Evolutionary conservation across 2,888 invertebrate species (phyloP).

Genomic region (Ceratothoa steindachneri): DNA sequence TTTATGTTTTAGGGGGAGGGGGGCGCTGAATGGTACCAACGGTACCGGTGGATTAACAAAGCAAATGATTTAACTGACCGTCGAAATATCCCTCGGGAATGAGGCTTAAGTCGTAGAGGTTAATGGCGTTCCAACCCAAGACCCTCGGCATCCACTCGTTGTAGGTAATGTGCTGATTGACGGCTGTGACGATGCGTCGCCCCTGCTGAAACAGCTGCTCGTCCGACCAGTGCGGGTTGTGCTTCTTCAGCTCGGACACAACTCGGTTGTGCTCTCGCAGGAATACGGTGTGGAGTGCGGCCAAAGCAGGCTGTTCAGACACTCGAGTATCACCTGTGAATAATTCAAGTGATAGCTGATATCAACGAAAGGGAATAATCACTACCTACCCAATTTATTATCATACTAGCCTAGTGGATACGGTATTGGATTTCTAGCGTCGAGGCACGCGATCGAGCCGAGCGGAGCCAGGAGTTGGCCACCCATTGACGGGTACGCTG

Average conservation of each 20-base stretch:
- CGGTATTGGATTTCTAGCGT: no score
- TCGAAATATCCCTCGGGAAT: slow-evolving; percentile 76
- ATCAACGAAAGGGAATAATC: not conserved
- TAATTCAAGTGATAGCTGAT: not conserved
- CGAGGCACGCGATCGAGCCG: not conserved
- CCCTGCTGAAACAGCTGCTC: slow-evolving; percentile 78
- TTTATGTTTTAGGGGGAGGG: no score
- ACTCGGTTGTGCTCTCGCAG: slow-evolving; percentile 84
- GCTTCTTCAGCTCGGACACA: slow-evolving; percentile 70
- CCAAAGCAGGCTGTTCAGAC: slow-evolving; percentile 85
- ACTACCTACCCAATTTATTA: not conserved
- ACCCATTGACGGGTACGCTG: no score
- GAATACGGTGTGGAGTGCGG: slow-evolving; percentile 82
- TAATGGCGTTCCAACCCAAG: slow-evolving; percentile 82
- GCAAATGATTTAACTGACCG: no score
- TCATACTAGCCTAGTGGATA: not conserved
- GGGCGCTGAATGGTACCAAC: no score
- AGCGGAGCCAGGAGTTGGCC: no score
- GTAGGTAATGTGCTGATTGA: slow-evolving; percentile 75
- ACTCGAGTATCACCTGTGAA: slow-evolving; percentile 77
- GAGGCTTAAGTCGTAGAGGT: slow-evolving; percentile 79
- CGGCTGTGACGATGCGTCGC: slow-evolving; percentile 70
- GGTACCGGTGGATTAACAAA: no score
- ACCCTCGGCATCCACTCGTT: slow-evolving; percentile 87
- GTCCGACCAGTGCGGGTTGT: slow-evolving; percentile 86